Percentiles rank a stretch among this genome's conserved stretches.
Conservation (phyloP, 2,113 vertebrate genomes). For the Phainopepla nitens region DNA sequence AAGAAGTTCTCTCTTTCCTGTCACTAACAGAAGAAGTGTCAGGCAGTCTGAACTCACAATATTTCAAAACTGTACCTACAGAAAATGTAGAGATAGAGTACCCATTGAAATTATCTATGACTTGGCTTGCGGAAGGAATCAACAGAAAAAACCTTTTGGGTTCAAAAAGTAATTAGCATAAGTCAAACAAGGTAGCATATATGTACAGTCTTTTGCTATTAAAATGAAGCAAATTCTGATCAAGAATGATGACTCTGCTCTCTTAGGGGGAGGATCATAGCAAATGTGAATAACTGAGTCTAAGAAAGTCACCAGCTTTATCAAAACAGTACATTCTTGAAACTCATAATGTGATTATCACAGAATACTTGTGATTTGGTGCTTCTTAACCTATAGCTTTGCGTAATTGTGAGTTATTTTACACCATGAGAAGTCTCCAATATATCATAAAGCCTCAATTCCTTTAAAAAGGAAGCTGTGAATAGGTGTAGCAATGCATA, state of each 20-base stretch:
- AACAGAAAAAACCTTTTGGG: not conserved
- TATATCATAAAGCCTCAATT: not conserved
- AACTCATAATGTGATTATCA: not conserved
- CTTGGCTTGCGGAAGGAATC: not conserved
- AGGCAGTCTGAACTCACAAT: not conserved
- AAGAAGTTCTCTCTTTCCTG: not conserved
- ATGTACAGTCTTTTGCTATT: not conserved
- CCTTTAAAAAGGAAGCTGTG: not conserved
- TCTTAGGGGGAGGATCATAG: not conserved
- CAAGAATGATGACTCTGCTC: not conserved
- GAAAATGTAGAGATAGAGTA: not conserved
- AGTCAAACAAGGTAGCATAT: not conserved
- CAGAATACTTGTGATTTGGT: accelerated
- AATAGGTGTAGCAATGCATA: not conserved
- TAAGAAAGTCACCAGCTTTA: not conserved
- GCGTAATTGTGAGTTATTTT: not conserved
- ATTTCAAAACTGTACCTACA: not conserved
- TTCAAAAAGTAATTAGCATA: not conserved
- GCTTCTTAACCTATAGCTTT: not conserved
- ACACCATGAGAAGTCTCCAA: not conserved
- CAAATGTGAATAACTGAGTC: not conserved
- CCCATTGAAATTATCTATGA: not conserved
- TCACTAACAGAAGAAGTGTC: not conserved
- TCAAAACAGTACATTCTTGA: not conserved
- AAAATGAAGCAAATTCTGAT: not conserved